Conservation (phyloP, 2,888 invertebrate species). For the Diarsia brunnea region DNA sequence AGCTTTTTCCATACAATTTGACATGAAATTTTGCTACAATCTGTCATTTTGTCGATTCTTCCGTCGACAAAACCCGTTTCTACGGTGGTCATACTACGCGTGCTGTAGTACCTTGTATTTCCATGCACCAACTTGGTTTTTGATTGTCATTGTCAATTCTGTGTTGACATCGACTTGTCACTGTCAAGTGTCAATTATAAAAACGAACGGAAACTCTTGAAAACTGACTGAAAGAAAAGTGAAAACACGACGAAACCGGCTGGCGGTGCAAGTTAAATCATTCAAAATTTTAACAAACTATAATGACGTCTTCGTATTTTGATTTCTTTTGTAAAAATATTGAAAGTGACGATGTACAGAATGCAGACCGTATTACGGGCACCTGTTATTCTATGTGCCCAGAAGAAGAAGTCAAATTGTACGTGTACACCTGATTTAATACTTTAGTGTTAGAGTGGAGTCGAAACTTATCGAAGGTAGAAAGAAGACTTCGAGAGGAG, state of each 20-base stretch:
- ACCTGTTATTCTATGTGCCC: constrained; percentile 92
- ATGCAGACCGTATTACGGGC: constrained; percentile 79
- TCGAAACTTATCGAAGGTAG: too few species aligned
- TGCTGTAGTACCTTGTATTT: not conserved
- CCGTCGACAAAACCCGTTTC: too few species aligned
- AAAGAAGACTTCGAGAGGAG: too few species aligned
- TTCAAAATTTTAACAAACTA: not conserved
- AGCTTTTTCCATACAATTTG: too few species aligned
- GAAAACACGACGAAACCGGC: not conserved
- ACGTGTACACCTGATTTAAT: constrained; percentile 69
- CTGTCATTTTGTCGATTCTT: too few species aligned
- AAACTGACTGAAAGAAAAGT: not conserved
- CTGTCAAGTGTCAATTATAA: not conserved
- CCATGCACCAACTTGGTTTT: not conserved
- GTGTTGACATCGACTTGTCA: not conserved
- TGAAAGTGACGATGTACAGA: constrained; percentile 52
- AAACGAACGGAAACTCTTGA: not conserved
- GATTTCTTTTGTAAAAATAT: constrained; percentile 73
- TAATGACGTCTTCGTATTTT: constrained; percentile 73
- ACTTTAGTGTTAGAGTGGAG: too few species aligned
- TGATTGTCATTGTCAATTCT: not conserved
- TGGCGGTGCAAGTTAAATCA: not conserved
- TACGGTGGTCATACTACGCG: too few species aligned
- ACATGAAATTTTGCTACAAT: too few species aligned
- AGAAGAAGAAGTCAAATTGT: constrained; percentile 90